Evolutionary conservation across 2,888 invertebrate species (phyloP).

Genomic region (Pseudococcus viburni): DNA sequence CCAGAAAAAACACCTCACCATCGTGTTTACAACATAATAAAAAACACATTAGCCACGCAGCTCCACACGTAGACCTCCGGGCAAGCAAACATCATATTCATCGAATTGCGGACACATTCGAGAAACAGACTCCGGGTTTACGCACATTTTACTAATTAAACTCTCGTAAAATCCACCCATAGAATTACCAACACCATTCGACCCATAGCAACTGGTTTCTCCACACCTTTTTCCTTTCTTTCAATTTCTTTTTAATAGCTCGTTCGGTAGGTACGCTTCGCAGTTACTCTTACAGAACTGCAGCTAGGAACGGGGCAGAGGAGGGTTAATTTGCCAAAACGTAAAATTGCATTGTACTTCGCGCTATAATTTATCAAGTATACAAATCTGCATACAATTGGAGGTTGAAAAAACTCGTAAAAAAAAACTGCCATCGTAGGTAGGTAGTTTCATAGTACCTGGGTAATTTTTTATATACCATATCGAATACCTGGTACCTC

Average conservation of each 20-base stretch:
- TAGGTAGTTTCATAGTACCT: too few relatives aligned
- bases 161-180: neutral
- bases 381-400: neutral
- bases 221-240: conserved; percentile 3
- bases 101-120: neutral
- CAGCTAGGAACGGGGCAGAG: too few relatives aligned
- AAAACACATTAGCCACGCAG: neutral
- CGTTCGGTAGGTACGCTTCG: neutral
- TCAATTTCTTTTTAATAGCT: neutral
- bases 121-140: neutral
- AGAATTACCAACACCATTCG: neutral
- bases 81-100: too few relatives aligned
- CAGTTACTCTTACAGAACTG: too few relatives aligned
- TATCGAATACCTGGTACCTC: too few relatives aligned
- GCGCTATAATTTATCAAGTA: neutral
- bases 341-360: neutral
- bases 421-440: neutral
- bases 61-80: neutral
- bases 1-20: too few relatives aligned
- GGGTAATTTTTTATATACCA: too few relatives aligned
- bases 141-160: conserved; percentile 9
- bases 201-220: neutral
- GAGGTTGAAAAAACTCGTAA: conserved; percentile 18
- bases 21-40: too few relatives aligned
- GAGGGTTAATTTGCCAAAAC: neutral